Percentiles rank a stretch among this genome's conserved stretches.
Evolutionary conservation across 1,140 invertebrate genomes (phyloP).

Genomic region (Nasonia longicornis): DNA sequence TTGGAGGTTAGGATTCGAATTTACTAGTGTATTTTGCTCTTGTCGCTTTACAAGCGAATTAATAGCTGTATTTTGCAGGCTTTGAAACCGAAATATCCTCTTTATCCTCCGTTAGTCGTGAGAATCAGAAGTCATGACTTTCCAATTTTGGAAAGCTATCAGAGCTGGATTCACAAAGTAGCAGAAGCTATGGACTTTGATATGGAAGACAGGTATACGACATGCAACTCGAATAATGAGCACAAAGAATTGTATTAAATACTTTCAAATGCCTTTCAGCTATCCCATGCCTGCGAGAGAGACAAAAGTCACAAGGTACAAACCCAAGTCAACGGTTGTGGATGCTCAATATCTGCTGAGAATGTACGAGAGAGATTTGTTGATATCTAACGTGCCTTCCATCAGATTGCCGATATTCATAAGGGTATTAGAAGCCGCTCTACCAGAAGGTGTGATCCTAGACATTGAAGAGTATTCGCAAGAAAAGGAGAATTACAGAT

Average conservation of each 20-base stretch:
- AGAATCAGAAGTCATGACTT: slow-evolving; percentile 87
- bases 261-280: slow-evolving; percentile 65
- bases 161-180: slow-evolving; percentile 80
- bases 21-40: slow-evolving; percentile 10
- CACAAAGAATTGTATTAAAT: not conserved
- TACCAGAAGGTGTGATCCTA: slow-evolving; percentile 82
- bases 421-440: slow-evolving; percentile 76
- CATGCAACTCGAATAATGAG: not conserved
- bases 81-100: slow-evolving; percentile 76
- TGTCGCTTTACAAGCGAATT: slow-evolving; percentile 10
- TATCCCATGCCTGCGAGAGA: slow-evolving; percentile 81
- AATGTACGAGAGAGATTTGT: slow-evolving; percentile 83
- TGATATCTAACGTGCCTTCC: slow-evolving; percentile 74
- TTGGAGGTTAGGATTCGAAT: slow-evolving; percentile 65
- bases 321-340: slow-evolving; percentile 75
- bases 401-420: slow-evolving; percentile 74
- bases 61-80: slow-evolving; percentile 65
- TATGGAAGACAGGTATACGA: slow-evolving; percentile 77
- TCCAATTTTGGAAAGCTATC: slow-evolving; percentile 83
- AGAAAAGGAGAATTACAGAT: slow-evolving; percentile 76
- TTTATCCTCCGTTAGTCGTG: slow-evolving; percentile 82
- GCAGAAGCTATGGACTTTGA: slow-evolving; percentile 81
- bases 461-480: slow-evolving; percentile 73
- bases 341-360: slow-evolving; percentile 80
- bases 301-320: slow-evolving; percentile 77